Percentiles rank a stretch among this genome's conserved stretches.
Conservation (phyloP, 2,797 vertebrate genomes). For the Craterocephalus amniculus region DNA sequence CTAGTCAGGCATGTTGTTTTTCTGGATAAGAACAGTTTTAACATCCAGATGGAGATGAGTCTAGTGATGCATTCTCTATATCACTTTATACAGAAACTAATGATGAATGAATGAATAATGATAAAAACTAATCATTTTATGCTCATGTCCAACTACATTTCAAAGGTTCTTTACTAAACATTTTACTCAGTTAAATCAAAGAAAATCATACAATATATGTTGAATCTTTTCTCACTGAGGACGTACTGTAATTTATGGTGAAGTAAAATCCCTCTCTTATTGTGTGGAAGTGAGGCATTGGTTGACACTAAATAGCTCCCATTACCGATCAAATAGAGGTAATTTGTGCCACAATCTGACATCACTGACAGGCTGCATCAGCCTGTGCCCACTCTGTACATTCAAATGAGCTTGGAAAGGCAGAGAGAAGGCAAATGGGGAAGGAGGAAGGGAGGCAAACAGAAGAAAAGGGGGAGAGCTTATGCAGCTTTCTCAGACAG, state of each 20-base stretch:
- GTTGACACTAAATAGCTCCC: constrained; percentile 72
- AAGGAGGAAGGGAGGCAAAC: constrained; percentile 51
- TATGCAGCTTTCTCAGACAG: constrained; percentile 68
- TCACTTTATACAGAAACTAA: neutral
- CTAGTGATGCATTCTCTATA: neutral
- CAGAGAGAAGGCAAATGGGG: constrained; percentile 47
- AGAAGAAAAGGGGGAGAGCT: constrained; percentile 47
- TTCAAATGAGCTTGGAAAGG: constrained; percentile 63
- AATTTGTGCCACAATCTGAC: constrained; percentile 85
- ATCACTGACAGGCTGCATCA: constrained; percentile 70
- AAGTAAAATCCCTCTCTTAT: constrained; percentile 43
- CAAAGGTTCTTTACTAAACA: neutral
- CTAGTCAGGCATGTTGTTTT: neutral
- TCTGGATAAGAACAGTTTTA: neutral
- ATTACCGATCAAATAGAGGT: constrained; percentile 78
- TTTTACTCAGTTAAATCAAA: neutral
- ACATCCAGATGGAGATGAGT: neutral
- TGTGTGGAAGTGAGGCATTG: constrained; percentile 44
- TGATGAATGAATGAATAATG: no score
- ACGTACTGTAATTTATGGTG: constrained; percentile 28
- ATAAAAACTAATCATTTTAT: neutral
- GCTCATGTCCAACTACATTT: constrained; percentile 1
- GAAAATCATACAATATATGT: constrained; percentile 18
- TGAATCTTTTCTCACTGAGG: constrained; percentile 29
- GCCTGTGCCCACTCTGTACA: constrained; percentile 63